These are phyloP conservation scores for Xylocampa areola DNA, from an alignment of 2,888 invertebrate genomes.

Conservation along the genomic window DNA sequence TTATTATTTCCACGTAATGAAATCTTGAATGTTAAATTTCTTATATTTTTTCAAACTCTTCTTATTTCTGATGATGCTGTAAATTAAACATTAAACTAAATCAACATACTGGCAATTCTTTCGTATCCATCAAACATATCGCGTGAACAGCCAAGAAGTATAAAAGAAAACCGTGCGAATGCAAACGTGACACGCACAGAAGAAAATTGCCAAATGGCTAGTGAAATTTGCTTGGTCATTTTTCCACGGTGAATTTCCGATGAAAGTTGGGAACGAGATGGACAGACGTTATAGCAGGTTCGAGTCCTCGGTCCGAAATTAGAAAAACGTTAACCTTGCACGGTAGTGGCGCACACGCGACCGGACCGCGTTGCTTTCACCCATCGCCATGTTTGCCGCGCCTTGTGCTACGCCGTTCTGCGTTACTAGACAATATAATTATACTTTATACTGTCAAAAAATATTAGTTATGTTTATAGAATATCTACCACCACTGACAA, in stretches of 20 bases:
- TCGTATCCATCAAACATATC: conserved; percentile 13
- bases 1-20: conserved; percentile 17
- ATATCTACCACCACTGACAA: too few relatives aligned
- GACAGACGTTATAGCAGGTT: conserved; percentile 75
- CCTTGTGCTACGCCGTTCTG: conserved; percentile 65
- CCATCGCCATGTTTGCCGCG: conserved; percentile 76
- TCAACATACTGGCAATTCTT: background rate
- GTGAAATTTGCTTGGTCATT: conserved; percentile 72
- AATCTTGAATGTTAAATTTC: conserved; percentile 14
- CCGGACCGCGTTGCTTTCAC: conserved; percentile 81
- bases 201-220: conserved; percentile 63
- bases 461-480: background rate
- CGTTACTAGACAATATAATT: conserved; percentile 76
- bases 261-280: conserved; percentile 78
- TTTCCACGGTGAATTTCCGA: conserved; percentile 82
- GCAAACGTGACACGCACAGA: conserved; percentile 44
- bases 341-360: conserved; percentile 79
- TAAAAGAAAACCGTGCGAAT: conserved; percentile 41
- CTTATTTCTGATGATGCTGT: background rate
- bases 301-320: conserved; percentile 81
- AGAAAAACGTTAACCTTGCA: conserved; percentile 87
- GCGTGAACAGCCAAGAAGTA: conserved; percentile 23
- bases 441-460: conserved; percentile 48
- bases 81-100: background rate
- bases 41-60: conserved; percentile 8